Conservation (phyloP, 2,113 vertebrate genomes). For the Eulacestoma nigropectus region DNA sequence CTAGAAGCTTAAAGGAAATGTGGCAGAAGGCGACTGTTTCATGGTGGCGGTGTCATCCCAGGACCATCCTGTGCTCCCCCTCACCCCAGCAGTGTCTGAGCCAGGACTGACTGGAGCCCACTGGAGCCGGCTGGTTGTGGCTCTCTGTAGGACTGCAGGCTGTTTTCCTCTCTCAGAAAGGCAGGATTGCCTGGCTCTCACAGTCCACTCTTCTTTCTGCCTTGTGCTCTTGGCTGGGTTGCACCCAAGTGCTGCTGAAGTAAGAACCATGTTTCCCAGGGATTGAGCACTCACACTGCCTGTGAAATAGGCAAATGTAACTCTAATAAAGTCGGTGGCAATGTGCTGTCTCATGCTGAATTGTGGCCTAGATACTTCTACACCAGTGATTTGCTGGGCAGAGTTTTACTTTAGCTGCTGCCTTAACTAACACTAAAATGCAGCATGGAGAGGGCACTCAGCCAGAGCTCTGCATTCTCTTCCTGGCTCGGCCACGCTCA, state of each 20-base stretch:
- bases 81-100: neutral
- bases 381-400: neutral
- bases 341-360: neutral
- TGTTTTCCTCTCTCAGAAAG: neutral
- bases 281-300: fast-evolving
- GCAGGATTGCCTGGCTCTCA: neutral
- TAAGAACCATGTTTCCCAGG: neutral
- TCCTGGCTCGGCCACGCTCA: fast-evolving
- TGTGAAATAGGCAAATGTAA: neutral
- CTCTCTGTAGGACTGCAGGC: neutral
- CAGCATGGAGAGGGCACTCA: neutral
- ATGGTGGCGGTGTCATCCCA: neutral
- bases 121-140: neutral
- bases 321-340: neutral
- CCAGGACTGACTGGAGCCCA: neutral
- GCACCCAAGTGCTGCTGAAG: neutral
- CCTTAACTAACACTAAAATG: neutral
- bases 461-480: neutral
- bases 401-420: neutral
- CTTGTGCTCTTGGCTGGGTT: neutral
- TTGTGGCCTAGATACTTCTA: neutral
- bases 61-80: neutral
- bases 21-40: neutral
- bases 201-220: neutral
- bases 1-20: neutral